These are phyloP conservation scores for Anomalospiza imberbis DNA, from an alignment of 2,797 vertebrate genomes.

Conservation along the genomic window DNA sequence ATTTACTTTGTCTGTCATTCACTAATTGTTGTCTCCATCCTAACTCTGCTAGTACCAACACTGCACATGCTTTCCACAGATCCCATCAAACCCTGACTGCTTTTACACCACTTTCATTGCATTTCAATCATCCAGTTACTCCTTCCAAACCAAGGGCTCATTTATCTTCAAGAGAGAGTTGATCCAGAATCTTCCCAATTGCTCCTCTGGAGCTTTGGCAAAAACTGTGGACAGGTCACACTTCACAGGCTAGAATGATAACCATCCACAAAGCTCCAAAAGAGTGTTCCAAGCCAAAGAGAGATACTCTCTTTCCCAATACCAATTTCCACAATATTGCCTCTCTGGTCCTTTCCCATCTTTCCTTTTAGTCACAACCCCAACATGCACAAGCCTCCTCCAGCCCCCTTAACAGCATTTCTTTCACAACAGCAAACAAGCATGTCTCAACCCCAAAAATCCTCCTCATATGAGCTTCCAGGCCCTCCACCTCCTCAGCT, in stretches of 20 bases:
- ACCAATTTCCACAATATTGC: background rate
- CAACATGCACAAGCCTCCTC: background rate
- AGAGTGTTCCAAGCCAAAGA: background rate
- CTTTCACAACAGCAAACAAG: background rate
- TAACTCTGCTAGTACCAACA: background rate
- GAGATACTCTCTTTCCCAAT: background rate
- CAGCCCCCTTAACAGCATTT: background rate
- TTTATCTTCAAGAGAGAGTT: background rate
- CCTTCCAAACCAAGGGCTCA: background rate
- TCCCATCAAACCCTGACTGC: background rate
- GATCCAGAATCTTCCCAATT: background rate
- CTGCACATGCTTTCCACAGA: accelerated
- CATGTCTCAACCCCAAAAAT: background rate
- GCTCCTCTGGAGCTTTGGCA: background rate
- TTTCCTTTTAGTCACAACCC: accelerated
- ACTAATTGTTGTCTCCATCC: background rate
- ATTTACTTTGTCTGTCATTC: background rate
- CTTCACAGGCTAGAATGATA: background rate
- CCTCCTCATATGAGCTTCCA: background rate
- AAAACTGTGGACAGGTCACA: background rate
- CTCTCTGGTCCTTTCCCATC: background rate
- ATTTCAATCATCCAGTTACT: background rate
- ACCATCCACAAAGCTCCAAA: background rate
- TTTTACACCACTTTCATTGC: background rate
- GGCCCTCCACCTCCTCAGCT: background rate